Conservation (phyloP, 2,888 invertebrate species). For the Drosophila ustulata region DNA sequence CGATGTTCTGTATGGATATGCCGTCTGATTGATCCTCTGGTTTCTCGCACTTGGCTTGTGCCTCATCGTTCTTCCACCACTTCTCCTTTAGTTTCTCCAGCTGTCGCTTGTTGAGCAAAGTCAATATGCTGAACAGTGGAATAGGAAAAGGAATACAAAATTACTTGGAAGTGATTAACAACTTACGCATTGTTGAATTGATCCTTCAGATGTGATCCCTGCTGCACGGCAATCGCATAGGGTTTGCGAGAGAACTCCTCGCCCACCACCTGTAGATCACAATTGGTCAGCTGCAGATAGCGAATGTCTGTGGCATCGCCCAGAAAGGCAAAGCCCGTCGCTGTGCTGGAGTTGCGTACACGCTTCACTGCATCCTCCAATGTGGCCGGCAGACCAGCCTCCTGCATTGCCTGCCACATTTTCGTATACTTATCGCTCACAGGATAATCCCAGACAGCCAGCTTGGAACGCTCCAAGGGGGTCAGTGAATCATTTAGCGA, state of each 20-base stretch:
- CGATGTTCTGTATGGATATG: slow-evolving; percentile 98
- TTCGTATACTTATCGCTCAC: slow-evolving; percentile 99
- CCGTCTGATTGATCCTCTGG: slow-evolving; percentile 98
- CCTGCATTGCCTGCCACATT: slow-evolving; percentile 98
- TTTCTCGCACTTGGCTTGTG: slow-evolving; percentile 91
- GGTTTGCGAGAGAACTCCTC: slow-evolving; percentile 99
- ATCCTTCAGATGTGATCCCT: slow-evolving; percentile 96
- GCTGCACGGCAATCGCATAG: slow-evolving; percentile 98
- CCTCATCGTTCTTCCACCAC: slow-evolving; percentile 97
- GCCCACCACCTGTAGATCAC: slow-evolving; percentile 95
- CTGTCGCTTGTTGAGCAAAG: slow-evolving; percentile 95
- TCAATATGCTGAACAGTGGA: slow-evolving; percentile 90
- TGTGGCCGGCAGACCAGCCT: slow-evolving; percentile 91
- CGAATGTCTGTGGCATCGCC: slow-evolving; percentile 97
- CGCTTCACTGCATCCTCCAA: slow-evolving; percentile 92
- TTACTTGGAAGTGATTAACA: too few species aligned
- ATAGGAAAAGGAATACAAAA: too few species aligned
- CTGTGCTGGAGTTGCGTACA: slow-evolving; percentile 89
- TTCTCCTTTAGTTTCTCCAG: slow-evolving; percentile 97
- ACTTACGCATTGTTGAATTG: slow-evolving; percentile 97
- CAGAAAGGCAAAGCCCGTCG: slow-evolving; percentile 96
- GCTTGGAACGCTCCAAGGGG: slow-evolving; percentile 94
- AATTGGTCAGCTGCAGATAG: slow-evolving; percentile 84
- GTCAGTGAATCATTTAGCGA: slow-evolving; percentile 96
- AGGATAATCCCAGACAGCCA: slow-evolving; percentile 99